Evolutionary conservation across 2,888 invertebrate genomes (phyloP).

Genomic region (Archips xylosteana): DNA sequence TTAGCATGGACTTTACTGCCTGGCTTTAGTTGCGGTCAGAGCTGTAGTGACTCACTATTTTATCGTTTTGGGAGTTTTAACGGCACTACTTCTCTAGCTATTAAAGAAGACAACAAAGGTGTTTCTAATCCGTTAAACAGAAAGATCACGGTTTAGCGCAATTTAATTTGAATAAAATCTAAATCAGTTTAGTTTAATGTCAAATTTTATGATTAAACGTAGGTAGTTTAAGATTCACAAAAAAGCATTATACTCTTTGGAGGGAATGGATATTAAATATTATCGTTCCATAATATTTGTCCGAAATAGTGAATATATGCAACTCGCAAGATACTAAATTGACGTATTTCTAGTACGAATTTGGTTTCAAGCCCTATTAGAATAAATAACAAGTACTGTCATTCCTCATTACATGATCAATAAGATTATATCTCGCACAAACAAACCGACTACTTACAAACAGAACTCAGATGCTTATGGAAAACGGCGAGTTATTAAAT

Average conservation of each 20-base stretch:
- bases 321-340: background rate
- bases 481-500: background rate
- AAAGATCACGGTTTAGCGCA: constrained; percentile 4
- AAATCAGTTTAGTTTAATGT: background rate
- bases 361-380: background rate
- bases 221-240: background rate
- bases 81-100: constrained; percentile 18
- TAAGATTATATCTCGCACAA: background rate
- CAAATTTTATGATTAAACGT: background rate
- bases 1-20: constrained; percentile 32
- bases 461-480: constrained; percentile 6
- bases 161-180: constrained; percentile 14
- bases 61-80: constrained; percentile 29
- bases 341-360: too few relatives aligned
- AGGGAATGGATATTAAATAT: background rate
- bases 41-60: constrained; percentile 25
- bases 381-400: background rate
- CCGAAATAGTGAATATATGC: too few relatives aligned
- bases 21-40: constrained; percentile 24
- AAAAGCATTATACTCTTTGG: background rate
- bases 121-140: constrained; percentile 26
- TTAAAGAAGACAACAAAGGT: constrained; percentile 25
- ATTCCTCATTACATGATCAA: background rate
- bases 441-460: background rate
- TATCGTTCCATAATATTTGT: too few relatives aligned